A percentile compares a stretch with the other conserved stretches of the same genome.
Evolutionary conservation across 37 sponge, comb jelly and placozoan genomes (phyloP).

Genomic region (Eunapius fragilis): DNA sequence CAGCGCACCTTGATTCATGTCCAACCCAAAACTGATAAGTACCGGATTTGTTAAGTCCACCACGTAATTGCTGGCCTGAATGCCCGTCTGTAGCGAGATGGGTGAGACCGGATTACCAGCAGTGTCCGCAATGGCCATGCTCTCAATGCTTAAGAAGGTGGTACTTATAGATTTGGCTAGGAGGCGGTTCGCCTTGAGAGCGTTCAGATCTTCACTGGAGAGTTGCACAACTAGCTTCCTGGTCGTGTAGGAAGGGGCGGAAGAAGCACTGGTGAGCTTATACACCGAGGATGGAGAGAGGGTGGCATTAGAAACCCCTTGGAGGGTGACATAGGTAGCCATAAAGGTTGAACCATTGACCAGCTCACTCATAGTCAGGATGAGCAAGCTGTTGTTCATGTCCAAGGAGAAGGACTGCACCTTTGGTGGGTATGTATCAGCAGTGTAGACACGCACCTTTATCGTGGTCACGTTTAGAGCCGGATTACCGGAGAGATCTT

Average conservation of each 20-base stretch:
- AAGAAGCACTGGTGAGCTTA: constrained; percentile 17
- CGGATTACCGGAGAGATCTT: constrained; percentile 60
- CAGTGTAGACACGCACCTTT: constrained; percentile 19
- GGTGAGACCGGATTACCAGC: constrained; percentile 36
- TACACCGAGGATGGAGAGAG: neutral
- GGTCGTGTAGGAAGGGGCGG: constrained; percentile 8
- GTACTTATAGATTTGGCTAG: constrained; percentile 59
- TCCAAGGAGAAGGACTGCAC: constrained; percentile 53
- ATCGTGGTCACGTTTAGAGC: constrained; percentile 27
- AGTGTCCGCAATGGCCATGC: constrained; percentile 59
- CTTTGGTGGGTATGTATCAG: constrained; percentile 64
- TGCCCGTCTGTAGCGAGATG: constrained; percentile 23
- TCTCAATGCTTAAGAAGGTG: constrained; percentile 63
- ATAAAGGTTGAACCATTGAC: constrained; percentile 44
- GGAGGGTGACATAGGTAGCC: constrained; percentile 51
- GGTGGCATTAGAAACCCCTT: constrained; percentile 49
- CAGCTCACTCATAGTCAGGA: constrained; percentile 63
- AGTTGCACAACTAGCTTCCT: constrained; percentile 53
- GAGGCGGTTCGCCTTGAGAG: constrained; percentile 50
- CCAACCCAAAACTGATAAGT: constrained; percentile 66
- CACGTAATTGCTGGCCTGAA: constrained; percentile 23
- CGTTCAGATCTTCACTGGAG: constrained; percentile 63
- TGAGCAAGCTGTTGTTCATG: constrained; percentile 67
- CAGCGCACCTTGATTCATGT: constrained; percentile 58
- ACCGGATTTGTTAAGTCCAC: constrained; percentile 51